A percentile compares a stretch with the other conserved stretches of the same genome.
These are phyloP conservation scores for Phyllopteryx taeniolatus DNA, from an alignment of 2,113 vertebrate species.

Conservation along the genomic window DNA sequence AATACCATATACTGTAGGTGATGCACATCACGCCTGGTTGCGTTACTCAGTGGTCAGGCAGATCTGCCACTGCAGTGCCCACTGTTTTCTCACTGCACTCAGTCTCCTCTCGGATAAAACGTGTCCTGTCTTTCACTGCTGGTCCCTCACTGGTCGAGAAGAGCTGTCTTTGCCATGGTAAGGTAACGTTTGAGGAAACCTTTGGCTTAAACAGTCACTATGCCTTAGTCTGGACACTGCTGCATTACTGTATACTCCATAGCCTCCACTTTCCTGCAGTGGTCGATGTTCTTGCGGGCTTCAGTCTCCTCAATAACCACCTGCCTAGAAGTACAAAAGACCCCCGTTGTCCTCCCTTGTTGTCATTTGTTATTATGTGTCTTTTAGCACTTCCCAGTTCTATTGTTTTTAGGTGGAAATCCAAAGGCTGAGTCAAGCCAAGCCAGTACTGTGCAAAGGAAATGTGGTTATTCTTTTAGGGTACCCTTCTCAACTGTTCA, in stretches of 20 bases:
- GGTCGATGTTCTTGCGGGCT: not conserved
- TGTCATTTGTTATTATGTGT: not conserved
- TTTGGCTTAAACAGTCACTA: too few species aligned
- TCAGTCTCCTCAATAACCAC: not conserved
- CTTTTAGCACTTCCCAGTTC: not conserved
- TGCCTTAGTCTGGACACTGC: not conserved
- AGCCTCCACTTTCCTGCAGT: not conserved
- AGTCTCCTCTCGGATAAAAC: not conserved
- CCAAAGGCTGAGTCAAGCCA: not conserved
- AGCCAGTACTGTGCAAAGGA: not conserved
- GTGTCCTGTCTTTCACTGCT: not conserved
- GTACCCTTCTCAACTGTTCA: not conserved
- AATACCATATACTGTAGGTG: too few species aligned
- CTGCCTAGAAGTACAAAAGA: not conserved
- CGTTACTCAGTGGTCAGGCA: not conserved
- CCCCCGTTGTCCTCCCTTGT: not conserved
- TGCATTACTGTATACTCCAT: not conserved
- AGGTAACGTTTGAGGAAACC: too few species aligned
- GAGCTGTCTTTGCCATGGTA: too few species aligned
- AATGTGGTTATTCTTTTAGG: not conserved
- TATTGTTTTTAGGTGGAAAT: too few species aligned
- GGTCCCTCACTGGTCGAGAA: too few species aligned
- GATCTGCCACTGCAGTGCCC: not conserved
- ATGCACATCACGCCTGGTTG: too few species aligned
- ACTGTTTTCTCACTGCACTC: not conserved